phyloP scores from a whole-genome alignment of 2,113 vertebrate species.

The Choloepus hoffmanni region DNA sequence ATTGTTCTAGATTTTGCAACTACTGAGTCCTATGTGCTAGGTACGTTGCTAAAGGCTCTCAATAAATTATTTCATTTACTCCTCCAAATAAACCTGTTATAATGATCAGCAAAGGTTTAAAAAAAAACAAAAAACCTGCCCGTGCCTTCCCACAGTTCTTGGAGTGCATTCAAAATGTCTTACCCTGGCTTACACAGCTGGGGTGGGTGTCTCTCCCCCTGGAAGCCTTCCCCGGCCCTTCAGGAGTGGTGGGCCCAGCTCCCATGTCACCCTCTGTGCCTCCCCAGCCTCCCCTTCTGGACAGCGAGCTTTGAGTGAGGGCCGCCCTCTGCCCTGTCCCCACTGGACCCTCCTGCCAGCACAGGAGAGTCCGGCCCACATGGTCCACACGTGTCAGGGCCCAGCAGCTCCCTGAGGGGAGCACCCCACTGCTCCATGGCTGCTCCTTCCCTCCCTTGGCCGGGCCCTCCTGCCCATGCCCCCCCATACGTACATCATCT shows the following conservation, averaged over 20 bases:
- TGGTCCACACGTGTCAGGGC: no score
- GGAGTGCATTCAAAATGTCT: neutral
- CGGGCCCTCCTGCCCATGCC: neutral
- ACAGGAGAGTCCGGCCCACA: accelerated
- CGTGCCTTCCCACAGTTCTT: neutral
- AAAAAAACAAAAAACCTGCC: neutral
- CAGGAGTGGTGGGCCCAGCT: neutral
- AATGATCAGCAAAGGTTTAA: no score
- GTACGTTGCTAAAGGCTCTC: no score
- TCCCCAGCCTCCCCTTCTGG: neutral
- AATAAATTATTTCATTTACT: no score
- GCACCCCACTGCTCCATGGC: neutral
- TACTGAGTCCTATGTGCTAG: no score
- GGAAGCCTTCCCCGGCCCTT: neutral
- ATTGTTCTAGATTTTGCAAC: no score
- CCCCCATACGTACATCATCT: constrained; percentile 91
- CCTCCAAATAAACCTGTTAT: no score
- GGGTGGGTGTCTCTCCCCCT: neutral
- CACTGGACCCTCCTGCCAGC: accelerated
- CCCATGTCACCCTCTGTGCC: neutral
- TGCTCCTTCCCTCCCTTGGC: neutral
- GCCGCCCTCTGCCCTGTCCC: neutral
- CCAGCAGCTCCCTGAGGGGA: neutral
- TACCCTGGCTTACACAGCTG: neutral
- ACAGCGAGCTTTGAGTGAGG: accelerated